Evolutionary conservation across 1,140 invertebrate genomes (phyloP).

Genomic region (Drosophila pruinosa): DNA sequence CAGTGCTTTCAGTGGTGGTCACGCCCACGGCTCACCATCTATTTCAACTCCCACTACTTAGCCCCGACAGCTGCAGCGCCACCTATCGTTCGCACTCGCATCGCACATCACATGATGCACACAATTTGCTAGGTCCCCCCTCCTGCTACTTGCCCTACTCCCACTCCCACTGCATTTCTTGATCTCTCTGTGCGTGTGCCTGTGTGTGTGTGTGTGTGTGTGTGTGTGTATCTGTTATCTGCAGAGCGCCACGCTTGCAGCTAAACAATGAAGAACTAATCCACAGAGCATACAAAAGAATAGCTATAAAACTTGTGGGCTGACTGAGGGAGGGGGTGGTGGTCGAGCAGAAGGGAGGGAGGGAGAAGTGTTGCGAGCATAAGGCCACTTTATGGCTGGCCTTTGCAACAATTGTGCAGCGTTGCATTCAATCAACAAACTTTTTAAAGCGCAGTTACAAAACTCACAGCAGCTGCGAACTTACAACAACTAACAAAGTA

Average conservation of each 20-base stretch:
- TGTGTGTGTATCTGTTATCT: constrained; percentile 57
- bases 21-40: constrained; percentile 35
- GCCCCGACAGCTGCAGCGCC: constrained; percentile 31
- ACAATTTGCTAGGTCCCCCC: neutral
- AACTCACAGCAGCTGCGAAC: constrained; percentile 46
- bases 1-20: constrained; percentile 50
- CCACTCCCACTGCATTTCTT: constrained; percentile 49
- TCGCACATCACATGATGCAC: constrained; percentile 41
- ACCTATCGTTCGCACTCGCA: constrained; percentile 35
- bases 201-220: constrained; percentile 9
- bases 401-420: constrained; percentile 79
- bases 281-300: constrained; percentile 79
- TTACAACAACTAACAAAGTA: constrained; percentile 24
- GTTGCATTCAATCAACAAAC: constrained; percentile 79
- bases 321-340: neutral
- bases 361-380: constrained; percentile 32
- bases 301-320: constrained; percentile 69
- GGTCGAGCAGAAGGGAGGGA: neutral
- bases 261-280: constrained; percentile 81
- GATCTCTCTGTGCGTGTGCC: constrained; percentile 7
- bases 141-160: constrained; percentile 6
- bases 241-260: constrained; percentile 71
- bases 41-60: constrained; percentile 44
- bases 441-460: constrained; percentile 78
- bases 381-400: constrained; percentile 77